phyloP scores from a whole-genome alignment of 2,888 invertebrate genomes.

The Marronus borbonicus region DNA sequence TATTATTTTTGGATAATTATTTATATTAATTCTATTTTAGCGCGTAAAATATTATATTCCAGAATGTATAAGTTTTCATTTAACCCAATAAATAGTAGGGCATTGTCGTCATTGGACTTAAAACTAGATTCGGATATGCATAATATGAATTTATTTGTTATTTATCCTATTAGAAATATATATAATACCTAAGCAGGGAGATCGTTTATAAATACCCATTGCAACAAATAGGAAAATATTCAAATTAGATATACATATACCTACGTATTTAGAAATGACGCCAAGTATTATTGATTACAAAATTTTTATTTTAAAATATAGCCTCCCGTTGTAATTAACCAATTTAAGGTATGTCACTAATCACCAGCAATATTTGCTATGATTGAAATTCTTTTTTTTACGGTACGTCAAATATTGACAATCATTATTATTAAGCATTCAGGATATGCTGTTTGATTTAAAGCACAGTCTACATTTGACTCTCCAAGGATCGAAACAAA shows the following conservation, averaged over 20 bases:
- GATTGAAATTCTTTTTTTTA: slow-evolving; percentile 40
- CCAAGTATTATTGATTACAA: slow-evolving; percentile 31
- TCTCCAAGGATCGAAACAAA: background rate
- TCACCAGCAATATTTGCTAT: slow-evolving; percentile 37
- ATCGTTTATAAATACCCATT: slow-evolving; percentile 41
- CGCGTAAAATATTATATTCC: background rate
- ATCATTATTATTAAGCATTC: slow-evolving; percentile 33
- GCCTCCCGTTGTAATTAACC: slow-evolving; percentile 23
- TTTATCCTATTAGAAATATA: no score
- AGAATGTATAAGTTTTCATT: slow-evolving; percentile 9
- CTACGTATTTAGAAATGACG: slow-evolving; percentile 40
- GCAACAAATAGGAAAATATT: slow-evolving; percentile 41
- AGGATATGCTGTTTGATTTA: slow-evolving; percentile 13
- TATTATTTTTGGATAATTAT: slow-evolving; percentile 15
- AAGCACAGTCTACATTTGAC: background rate
- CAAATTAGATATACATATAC: slow-evolving; percentile 25
- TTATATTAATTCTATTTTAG: slow-evolving; percentile 16
- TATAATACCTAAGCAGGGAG: background rate
- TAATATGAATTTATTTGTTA: no score
- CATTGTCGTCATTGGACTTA: no score
- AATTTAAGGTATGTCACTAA: slow-evolving; percentile 45
- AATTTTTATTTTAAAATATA: slow-evolving; percentile 44
- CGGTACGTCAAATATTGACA: slow-evolving; percentile 36
- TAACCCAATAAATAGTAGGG: background rate
- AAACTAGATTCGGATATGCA: no score